A percentile compares a stretch with the other conserved stretches of the same genome.
phyloP scores from a whole-genome alignment of 2,888 invertebrate genomes.

The Heliothis peltigera region DNA sequence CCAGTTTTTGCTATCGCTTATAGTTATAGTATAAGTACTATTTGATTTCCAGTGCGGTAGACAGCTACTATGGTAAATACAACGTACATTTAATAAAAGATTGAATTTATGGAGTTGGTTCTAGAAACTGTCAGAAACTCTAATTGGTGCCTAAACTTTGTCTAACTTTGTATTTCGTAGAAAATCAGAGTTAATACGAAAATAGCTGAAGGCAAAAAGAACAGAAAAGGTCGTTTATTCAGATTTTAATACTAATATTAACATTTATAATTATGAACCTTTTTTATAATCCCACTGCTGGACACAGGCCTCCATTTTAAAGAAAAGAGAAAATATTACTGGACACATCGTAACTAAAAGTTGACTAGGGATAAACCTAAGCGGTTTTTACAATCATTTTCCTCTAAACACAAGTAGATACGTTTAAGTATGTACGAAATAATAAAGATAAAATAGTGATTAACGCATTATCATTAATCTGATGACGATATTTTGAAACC shows the following conservation, averaged over 20 bases:
- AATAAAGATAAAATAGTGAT: too few species aligned
- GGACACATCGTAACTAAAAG: background rate
- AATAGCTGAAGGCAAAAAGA: conserved; percentile 1
- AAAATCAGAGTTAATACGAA: conserved; percentile 19
- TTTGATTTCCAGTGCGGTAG: background rate
- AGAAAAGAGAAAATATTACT: background rate
- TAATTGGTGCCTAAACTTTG: conserved; percentile 52
- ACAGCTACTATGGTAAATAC: background rate
- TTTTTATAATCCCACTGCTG: too few species aligned
- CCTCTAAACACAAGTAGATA: too few species aligned
- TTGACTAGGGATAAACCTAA: too few species aligned
- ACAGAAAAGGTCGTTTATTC: conserved; percentile 10
- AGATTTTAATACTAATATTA: background rate
- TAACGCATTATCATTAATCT: too few species aligned
- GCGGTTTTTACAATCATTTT: too few species aligned
- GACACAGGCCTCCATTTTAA: too few species aligned
- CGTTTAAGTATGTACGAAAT: too few species aligned
- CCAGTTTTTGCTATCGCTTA: too few species aligned
- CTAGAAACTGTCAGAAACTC: conserved; percentile 30
- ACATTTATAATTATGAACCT: background rate
- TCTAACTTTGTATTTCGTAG: conserved; percentile 29
- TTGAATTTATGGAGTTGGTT: conserved; percentile 47
- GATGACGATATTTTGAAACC: too few species aligned
- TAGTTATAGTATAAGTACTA: background rate
- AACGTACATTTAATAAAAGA: conserved; percentile 31